phyloP scores from a whole-genome alignment of 1,140 invertebrate species.

The Drosophila arawakana region DNA sequence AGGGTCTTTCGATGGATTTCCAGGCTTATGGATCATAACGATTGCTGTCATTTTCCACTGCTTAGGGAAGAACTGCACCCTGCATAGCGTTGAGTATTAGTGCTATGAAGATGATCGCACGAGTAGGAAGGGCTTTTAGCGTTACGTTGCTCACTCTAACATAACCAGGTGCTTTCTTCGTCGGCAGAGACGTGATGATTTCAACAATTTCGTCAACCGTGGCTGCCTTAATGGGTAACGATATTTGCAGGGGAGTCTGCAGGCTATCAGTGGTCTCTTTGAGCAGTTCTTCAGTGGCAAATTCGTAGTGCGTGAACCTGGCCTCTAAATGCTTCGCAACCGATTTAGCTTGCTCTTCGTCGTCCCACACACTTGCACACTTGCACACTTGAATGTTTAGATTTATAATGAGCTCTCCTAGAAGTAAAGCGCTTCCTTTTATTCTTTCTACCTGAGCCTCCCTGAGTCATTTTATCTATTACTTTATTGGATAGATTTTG shows the following conservation, averaged over 20 bases:
- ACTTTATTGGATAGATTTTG: too few relatives aligned
- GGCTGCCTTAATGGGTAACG: slow-evolving; percentile 2
- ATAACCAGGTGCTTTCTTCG: not conserved
- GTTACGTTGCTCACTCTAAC: not conserved
- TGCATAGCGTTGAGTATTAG: not conserved
- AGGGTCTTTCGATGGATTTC: not conserved
- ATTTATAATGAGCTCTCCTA: too few relatives aligned
- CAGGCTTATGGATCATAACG: not conserved
- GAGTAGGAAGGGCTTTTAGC: not conserved
- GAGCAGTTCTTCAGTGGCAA: not conserved
- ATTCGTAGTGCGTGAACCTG: slow-evolving; percentile 6
- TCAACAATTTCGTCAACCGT: not conserved
- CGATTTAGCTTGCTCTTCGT: slow-evolving; percentile 8
- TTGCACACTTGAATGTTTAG: too few relatives aligned
- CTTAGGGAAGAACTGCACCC: not conserved
- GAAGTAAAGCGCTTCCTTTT: too few relatives aligned
- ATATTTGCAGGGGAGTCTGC: not conserved
- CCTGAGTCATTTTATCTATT: too few relatives aligned
- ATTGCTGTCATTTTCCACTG: slow-evolving; percentile 1
- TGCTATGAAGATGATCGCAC: not conserved
- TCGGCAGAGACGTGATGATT: not conserved
- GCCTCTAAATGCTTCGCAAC: slow-evolving; percentile 6
- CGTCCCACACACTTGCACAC: too few relatives aligned
- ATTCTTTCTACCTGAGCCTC: too few relatives aligned
- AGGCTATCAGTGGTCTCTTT: slow-evolving; percentile 3